A percentile compares a stretch with the other conserved stretches of the same genome.
Conservation (phyloP, 1,140 invertebrate genomes). For the Callitettix versicolor region DNA sequence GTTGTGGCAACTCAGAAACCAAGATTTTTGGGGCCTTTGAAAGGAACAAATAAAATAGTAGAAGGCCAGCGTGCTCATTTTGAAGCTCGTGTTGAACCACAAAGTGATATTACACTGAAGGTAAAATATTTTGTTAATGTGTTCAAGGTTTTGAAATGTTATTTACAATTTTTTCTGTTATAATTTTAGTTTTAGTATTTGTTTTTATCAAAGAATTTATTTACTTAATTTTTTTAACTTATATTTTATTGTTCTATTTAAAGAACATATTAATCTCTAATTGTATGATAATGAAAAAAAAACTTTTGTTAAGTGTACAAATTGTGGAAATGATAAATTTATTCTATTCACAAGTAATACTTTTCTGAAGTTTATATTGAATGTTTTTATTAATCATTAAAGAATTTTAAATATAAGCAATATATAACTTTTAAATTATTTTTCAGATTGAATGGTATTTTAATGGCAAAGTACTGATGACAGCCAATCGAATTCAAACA, state of each 20-base stretch:
- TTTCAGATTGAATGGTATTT: slow-evolving; percentile 77
- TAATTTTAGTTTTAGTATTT: neutral
- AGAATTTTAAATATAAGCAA: too few relatives aligned
- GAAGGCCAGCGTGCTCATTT: slow-evolving; percentile 95
- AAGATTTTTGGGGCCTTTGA: slow-evolving; percentile 72
- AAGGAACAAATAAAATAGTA: slow-evolving; percentile 85
- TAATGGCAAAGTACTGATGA: slow-evolving; percentile 73
- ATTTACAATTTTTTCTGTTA: too few relatives aligned
- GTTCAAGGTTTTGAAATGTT: too few relatives aligned
- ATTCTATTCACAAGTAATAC: too few relatives aligned
- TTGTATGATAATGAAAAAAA: neutral
- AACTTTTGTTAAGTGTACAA: too few relatives aligned
- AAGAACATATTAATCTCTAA: neutral
- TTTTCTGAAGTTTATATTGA: too few relatives aligned
- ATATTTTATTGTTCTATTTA: neutral
- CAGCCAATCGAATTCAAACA: slow-evolving; percentile 78
- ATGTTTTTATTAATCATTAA: too few relatives aligned
- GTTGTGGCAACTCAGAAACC: slow-evolving; percentile 63
- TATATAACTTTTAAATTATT: too few relatives aligned
- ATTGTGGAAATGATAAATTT: too few relatives aligned
- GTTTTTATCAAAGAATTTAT: neutral
- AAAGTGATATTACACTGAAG: slow-evolving; percentile 76
- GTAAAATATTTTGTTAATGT: slow-evolving; percentile 25
- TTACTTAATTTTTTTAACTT: neutral
- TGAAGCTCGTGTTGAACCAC: slow-evolving; percentile 87